These are phyloP conservation scores for Phoxinus phoxinus DNA, from an alignment of 2,113 vertebrate species.

Conservation along the genomic window DNA sequence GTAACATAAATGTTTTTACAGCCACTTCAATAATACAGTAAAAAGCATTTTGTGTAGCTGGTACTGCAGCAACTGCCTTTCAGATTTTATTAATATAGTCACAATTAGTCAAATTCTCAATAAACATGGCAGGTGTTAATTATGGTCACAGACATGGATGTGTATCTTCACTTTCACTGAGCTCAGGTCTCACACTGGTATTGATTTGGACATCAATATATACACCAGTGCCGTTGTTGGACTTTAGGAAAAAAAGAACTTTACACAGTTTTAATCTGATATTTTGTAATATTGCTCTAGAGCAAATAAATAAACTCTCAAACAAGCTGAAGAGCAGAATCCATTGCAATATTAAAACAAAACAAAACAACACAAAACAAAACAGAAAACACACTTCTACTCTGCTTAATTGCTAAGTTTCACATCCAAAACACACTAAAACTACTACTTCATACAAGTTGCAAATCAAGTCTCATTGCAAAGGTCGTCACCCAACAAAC, in stretches of 20 bases:
- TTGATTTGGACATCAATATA: background rate
- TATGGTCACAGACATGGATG: background rate
- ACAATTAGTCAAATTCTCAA: slow-evolving; percentile 1
- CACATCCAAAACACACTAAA: too few species aligned
- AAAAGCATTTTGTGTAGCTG: background rate
- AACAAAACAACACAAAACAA: background rate
- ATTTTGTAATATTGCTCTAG: background rate
- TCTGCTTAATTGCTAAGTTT: background rate
- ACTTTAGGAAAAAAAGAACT: background rate
- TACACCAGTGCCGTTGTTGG: background rate
- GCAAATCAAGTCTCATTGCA: too few species aligned
- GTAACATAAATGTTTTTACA: too few species aligned
- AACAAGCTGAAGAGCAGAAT: background rate
- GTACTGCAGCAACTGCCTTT: background rate
- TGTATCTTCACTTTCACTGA: background rate
- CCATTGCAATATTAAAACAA: background rate
- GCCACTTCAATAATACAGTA: background rate
- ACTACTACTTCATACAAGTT: too few species aligned
- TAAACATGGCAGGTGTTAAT: background rate
- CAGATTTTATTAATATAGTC: background rate
- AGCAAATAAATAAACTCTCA: background rate
- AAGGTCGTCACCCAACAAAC: too few species aligned
- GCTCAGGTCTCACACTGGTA: background rate
- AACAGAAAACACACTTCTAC: background rate
- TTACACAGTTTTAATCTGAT: background rate